Conservation (phyloP, 1,140 invertebrate species). For the Cotesia chilonis region DNA sequence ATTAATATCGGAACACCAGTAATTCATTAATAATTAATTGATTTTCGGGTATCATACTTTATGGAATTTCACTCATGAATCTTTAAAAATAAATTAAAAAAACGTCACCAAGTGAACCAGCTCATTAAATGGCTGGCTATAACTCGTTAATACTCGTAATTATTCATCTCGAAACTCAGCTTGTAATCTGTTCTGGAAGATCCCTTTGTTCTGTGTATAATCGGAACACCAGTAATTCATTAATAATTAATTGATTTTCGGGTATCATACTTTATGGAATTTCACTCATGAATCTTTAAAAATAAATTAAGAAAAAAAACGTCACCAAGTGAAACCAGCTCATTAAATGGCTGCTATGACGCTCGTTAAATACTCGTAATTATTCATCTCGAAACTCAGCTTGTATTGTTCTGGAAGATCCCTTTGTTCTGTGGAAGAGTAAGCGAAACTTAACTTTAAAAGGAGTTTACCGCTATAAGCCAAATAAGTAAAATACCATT, state of each 20-base stretch:
- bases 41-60: constrained; percentile 6
- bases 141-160: constrained; percentile 41
- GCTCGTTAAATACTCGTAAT: constrained; percentile 42
- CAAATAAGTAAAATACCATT: neutral
- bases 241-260: neutral
- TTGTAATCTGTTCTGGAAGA: constrained; percentile 38
- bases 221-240: neutral
- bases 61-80: constrained; percentile 19
- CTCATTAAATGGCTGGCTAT: constrained; percentile 37
- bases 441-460: constrained; percentile 23
- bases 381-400: constrained; percentile 38
- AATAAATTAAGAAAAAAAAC: constrained; percentile 19
- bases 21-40: neutral
- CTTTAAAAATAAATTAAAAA: constrained; percentile 14
- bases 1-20: neutral
- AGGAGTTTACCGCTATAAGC: neutral
- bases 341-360: constrained; percentile 35
- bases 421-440: constrained; percentile 34
- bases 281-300: constrained; percentile 18
- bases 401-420: constrained; percentile 38
- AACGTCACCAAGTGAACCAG: constrained; percentile 36
- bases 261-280: constrained; percentile 14
- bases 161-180: constrained; percentile 38
- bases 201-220: constrained; percentile 38
- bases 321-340: constrained; percentile 35